Evolutionary conservation across 2,113 vertebrate species (phyloP).

Genomic region (Odontophorus gujanensis): DNA sequence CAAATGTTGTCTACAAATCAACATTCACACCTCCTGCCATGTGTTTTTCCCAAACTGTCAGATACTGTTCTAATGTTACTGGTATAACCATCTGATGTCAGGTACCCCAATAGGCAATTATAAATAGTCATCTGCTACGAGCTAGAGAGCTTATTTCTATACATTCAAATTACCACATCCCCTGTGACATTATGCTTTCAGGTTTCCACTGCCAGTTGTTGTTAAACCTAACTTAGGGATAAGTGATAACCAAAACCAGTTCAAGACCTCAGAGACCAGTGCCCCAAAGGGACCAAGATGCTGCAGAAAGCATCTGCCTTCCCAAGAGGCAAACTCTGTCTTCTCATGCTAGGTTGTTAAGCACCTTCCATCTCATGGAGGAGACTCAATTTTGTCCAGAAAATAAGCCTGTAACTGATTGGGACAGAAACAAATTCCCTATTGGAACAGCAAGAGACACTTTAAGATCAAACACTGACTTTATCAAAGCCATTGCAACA

Average conservation of each 20-base stretch:
- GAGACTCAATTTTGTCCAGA: background rate
- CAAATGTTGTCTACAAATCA: slow-evolving; percentile 37
- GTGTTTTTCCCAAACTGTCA: slow-evolving; percentile 68
- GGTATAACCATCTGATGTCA: slow-evolving; percentile 53
- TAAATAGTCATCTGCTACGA: slow-evolving; percentile 64
- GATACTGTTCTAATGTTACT: slow-evolving; percentile 35
- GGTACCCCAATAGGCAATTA: slow-evolving; percentile 43
- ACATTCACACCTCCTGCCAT: slow-evolving; percentile 54
- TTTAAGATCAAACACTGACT: slow-evolving; percentile 23
- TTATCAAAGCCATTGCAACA: background rate
- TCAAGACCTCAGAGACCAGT: background rate
- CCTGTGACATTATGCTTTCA: background rate
- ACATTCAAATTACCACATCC: background rate
- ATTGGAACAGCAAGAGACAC: background rate
- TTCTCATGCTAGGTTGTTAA: background rate
- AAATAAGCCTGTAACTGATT: background rate
- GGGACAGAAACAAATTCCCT: background rate
- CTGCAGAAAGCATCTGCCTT: background rate
- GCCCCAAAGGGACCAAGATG: background rate
- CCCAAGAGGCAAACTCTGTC: background rate
- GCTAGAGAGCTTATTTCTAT: slow-evolving; percentile 12
- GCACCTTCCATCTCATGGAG: background rate
- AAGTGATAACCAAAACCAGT: background rate
- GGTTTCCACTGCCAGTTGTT: background rate
- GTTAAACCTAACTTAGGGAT: background rate